Conservation (phyloP, 2,888 invertebrate species). For the Venustoraphidia nigricollis region DNA sequence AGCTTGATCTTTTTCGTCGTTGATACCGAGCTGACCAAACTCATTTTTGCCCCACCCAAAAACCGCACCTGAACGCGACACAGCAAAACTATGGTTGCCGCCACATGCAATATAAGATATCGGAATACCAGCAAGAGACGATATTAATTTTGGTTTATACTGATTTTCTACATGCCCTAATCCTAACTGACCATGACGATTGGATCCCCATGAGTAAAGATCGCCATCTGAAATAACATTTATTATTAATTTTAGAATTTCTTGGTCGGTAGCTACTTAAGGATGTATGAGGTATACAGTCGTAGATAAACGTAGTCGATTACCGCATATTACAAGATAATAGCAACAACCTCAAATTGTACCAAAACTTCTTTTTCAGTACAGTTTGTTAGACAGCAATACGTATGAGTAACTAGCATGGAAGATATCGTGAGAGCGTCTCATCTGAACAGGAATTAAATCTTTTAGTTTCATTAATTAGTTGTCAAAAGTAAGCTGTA, state of each 20-base stretch:
- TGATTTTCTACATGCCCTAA: constrained; percentile 42
- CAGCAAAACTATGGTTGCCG: constrained; percentile 62
- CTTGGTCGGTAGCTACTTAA: too few relatives aligned
- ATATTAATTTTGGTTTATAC: constrained; percentile 42
- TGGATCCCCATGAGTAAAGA: constrained; percentile 75
- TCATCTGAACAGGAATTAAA: too few relatives aligned
- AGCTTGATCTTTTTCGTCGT: constrained; percentile 48
- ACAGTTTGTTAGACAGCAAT: too few relatives aligned
- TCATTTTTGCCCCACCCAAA: constrained; percentile 82
- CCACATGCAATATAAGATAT: constrained; percentile 68
- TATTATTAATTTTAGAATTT: neutral
- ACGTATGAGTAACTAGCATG: too few relatives aligned
- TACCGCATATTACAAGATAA: too few relatives aligned
- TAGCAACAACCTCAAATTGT: too few relatives aligned
- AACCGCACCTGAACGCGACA: constrained; percentile 66
- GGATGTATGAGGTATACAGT: too few relatives aligned
- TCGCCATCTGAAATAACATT: constrained; percentile 48
- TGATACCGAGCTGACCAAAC: constrained; percentile 69
- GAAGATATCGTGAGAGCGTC: too few relatives aligned
- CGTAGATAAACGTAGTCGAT: too few relatives aligned
- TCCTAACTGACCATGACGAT: constrained; percentile 70
- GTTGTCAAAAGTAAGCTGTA: too few relatives aligned
- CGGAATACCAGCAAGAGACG: constrained; percentile 57
- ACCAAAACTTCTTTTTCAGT: too few relatives aligned
- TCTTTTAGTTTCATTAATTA: too few relatives aligned